Evolutionary conservation across 2,888 invertebrate species (phyloP).

Genomic region (Acholoe squamosa): DNA sequence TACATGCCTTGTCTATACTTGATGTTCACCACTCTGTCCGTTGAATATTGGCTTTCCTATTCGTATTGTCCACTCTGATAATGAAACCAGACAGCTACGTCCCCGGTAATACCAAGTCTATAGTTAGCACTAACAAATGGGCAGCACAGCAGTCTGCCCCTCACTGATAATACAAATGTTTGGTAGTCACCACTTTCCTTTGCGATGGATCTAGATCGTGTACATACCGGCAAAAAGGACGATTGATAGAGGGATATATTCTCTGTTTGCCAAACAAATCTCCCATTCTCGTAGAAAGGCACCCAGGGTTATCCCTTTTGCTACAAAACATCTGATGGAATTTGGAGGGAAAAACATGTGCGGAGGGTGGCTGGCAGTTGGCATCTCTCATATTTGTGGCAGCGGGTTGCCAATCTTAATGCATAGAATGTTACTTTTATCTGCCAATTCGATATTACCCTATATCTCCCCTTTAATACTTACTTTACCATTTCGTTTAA

Average conservation of each 20-base stretch:
- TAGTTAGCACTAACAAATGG: slow-evolving; percentile 24
- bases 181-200: not conserved
- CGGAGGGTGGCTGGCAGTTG: not conserved
- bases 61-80: not conserved
- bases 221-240: slow-evolving; percentile 2
- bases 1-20: too few species aligned
- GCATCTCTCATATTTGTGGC: not conserved
- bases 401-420: not conserved
- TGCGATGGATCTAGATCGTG: not conserved
- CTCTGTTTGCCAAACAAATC: slow-evolving; percentile 42
- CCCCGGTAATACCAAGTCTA: slow-evolving; percentile 20
- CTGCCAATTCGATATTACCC: too few species aligned
- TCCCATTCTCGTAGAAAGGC: slow-evolving; percentile 19
- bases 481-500: too few species aligned
- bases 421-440: too few species aligned
- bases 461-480: too few species aligned
- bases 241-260: not conserved
- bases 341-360: slow-evolving; percentile 39
- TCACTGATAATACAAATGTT: slow-evolving; percentile 39
- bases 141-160: not conserved
- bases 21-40: too few species aligned
- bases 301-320: slow-evolving; percentile 16
- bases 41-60: not conserved
- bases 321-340: slow-evolving; percentile 43
- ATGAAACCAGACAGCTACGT: not conserved